Percentiles rank a stretch among this genome's conserved stretches.
These are phyloP conservation scores for Hyles lineata DNA, from an alignment of 2,888 invertebrate species.

Conservation along the genomic window DNA sequence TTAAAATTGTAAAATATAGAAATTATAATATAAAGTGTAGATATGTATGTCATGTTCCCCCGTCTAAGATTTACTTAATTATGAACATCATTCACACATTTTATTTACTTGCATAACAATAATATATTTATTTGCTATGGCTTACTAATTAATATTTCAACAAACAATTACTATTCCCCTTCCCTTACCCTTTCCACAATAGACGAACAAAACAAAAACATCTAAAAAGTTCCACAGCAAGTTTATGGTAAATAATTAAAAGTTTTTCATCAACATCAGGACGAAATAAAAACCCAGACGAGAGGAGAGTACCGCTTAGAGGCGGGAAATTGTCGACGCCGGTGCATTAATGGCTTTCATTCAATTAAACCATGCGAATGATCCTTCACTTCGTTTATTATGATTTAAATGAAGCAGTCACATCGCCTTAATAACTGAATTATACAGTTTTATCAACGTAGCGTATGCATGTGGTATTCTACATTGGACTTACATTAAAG, in stretches of 20 bases:
- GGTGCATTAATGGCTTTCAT: conserved; percentile 43
- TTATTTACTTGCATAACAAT: not conserved
- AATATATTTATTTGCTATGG: not conserved
- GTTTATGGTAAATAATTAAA: not conserved
- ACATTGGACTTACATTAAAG: not conserved
- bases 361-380: conserved; percentile 45
- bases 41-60: no score
- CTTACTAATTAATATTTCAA: not conserved
- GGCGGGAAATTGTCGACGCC: conserved; percentile 51
- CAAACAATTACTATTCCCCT: not conserved
- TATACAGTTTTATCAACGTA: not conserved
- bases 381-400: conserved; percentile 33
- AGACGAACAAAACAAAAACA: not conserved
- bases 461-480: not conserved
- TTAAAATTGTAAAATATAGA: no score
- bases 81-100: not conserved
- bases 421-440: not conserved
- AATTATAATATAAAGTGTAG: no score
- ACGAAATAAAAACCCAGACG: conserved; percentile 1
- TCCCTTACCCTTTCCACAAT: not conserved
- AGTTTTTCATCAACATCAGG: conserved; percentile 1
- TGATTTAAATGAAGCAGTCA: conserved; percentile 18
- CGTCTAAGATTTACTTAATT: not conserved
- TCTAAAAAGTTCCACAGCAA: not conserved
- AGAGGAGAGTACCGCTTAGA: not conserved